Conservation (phyloP, 2,797 vertebrate species). For the Notolabrus celidotus region DNA sequence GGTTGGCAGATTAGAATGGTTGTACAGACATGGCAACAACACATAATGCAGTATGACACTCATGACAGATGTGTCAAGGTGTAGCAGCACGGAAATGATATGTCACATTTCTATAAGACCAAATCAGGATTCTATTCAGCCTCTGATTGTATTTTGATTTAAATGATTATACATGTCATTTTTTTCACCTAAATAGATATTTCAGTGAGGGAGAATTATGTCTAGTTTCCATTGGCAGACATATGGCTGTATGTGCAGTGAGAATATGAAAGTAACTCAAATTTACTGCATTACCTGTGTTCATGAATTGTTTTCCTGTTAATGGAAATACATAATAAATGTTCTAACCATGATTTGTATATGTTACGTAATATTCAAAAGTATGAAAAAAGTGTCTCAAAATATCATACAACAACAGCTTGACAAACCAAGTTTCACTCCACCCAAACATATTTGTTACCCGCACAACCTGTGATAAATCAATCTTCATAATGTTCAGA, state of each 20-base stretch:
- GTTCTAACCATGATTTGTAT: too few species aligned
- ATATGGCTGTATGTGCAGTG: too few species aligned
- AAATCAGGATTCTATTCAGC: background rate
- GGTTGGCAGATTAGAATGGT: conserved; percentile 20
- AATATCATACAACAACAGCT: background rate
- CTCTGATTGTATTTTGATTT: background rate
- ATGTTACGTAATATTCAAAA: too few species aligned
- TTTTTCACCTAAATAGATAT: background rate
- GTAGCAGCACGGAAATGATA: too few species aligned
- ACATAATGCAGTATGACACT: background rate
- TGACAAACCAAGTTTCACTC: background rate
- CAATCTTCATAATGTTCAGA: background rate
- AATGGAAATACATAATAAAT: too few species aligned
- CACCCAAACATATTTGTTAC: background rate
- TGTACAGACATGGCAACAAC: background rate
- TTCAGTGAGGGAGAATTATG: background rate
- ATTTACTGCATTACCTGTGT: too few species aligned
- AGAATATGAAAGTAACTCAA: too few species aligned
- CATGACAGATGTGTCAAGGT: too few species aligned
- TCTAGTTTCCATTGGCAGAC: too few species aligned
- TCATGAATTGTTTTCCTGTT: too few species aligned
- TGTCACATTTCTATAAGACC: background rate
- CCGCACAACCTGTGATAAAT: background rate
- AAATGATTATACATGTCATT: background rate
- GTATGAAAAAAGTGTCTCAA: too few species aligned